These are phyloP conservation scores for Ooceraea biroi DNA, from an alignment of 1,140 invertebrate species.

Conservation along the genomic window DNA sequence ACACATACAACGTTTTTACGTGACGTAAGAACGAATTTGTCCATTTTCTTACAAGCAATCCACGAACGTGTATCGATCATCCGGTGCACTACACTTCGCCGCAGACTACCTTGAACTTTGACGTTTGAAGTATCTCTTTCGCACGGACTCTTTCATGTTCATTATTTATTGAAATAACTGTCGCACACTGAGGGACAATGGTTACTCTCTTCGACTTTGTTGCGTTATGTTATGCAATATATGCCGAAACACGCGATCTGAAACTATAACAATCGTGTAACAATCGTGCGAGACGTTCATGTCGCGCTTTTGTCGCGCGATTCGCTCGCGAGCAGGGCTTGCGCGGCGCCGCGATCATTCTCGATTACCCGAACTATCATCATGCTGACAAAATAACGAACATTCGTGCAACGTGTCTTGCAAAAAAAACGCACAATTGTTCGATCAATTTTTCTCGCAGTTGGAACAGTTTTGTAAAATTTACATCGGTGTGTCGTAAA, in stretches of 20 bases:
- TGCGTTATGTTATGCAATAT: conserved; percentile 56
- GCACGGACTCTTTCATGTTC: conserved; percentile 66
- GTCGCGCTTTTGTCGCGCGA: not conserved
- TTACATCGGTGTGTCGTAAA: too few relatives aligned
- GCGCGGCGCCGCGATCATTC: not conserved
- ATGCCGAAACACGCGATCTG: conserved; percentile 52
- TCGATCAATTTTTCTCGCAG: too few relatives aligned
- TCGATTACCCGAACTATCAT: not conserved
- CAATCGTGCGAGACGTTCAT: conserved; percentile 7
- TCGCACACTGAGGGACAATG: conserved; percentile 38
- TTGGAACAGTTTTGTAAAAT: too few relatives aligned
- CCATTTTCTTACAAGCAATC: conserved; percentile 60
- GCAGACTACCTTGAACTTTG: conserved; percentile 77
- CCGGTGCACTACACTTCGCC: conserved; percentile 62
- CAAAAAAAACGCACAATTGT: not conserved
- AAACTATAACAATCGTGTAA: conserved; percentile 57
- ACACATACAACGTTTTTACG: conserved; percentile 34
- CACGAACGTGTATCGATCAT: conserved; percentile 73
- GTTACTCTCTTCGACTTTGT: conserved; percentile 45
- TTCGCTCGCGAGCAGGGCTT: not conserved
- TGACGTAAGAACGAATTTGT: conserved; percentile 47
- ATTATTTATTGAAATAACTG: conserved; percentile 75
- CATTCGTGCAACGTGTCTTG: too few relatives aligned
- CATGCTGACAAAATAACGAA: not conserved
- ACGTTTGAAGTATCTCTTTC: conserved; percentile 73